phyloP scores from a whole-genome alignment of 2,113 vertebrate genomes.

The Brachypodius melanocephalos region DNA sequence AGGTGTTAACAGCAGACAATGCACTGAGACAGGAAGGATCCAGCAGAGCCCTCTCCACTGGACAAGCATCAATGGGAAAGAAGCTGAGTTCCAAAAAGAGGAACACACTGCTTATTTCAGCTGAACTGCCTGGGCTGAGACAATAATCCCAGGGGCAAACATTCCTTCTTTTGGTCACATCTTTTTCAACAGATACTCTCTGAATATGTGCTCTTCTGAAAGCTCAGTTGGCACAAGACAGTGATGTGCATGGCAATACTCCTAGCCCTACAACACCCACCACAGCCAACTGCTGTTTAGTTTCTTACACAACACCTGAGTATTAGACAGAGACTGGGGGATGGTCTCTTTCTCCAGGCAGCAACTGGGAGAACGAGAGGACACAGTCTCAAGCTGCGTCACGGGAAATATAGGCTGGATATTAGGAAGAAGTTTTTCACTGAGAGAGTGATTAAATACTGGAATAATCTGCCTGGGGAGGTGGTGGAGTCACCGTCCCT shows the following conservation, averaged over 20 bases:
- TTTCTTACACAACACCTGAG: neutral
- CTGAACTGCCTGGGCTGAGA: neutral
- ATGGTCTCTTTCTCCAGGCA: too few relatives aligned
- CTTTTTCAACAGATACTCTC: neutral
- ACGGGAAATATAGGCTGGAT: too few relatives aligned
- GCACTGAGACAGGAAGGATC: neutral
- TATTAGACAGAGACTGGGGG: neutral
- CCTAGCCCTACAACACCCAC: rapidly evolving
- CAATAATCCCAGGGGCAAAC: neutral
- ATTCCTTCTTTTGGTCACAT: neutral
- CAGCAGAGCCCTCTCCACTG: neutral
- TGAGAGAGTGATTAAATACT: too few relatives aligned
- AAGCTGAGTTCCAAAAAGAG: neutral
- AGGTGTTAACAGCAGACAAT: neutral
- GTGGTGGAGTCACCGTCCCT: too few relatives aligned
- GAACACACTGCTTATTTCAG: neutral
- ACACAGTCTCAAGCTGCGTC: too few relatives aligned
- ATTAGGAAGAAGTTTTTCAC: too few relatives aligned
- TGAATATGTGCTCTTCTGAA: neutral
- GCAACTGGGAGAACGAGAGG: too few relatives aligned
- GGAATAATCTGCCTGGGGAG: too few relatives aligned
- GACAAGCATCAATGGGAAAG: neutral
- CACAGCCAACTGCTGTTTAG: neutral
- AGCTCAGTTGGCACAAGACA: neutral
- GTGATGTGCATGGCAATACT: neutral